Percentiles rank a stretch among this genome's conserved stretches.
Evolutionary conservation across 2,113 vertebrate genomes (phyloP).

Genomic region (Tretioscincus oriximinensis): DNA sequence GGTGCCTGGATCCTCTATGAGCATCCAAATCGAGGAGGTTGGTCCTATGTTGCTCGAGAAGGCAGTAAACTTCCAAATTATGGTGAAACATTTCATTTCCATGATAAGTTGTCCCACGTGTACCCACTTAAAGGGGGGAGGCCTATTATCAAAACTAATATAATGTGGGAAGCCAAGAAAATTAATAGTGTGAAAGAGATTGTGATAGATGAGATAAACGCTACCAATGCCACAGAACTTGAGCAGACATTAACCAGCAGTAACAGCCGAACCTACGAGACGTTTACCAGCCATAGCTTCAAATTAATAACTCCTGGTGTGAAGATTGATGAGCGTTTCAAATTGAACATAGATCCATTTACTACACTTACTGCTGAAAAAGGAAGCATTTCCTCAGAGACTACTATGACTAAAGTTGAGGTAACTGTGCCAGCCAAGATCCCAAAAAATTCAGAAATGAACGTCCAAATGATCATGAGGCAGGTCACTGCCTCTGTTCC

Average conservation of each 20-base stretch:
- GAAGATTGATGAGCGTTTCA: background rate
- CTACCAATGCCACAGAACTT: conserved; percentile 1
- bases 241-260: conserved; percentile 16
- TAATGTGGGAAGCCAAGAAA: conserved; percentile 14
- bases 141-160: background rate
- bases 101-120: background rate
- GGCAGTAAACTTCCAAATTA: conserved; percentile 7
- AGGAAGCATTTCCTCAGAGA: background rate
- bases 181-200: conserved; percentile 9
- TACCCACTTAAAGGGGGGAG: background rate
- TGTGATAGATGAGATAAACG: conserved; percentile 20
- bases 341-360: background rate
- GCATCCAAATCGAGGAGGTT: background rate
- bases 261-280: background rate
- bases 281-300: conserved; percentile 3
- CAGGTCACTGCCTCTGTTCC: background rate
- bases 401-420: background rate
- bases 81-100: background rate
- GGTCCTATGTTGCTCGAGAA: conserved; percentile 2
- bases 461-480: conserved; percentile 5
- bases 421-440: conserved; percentile 15
- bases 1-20: conserved; percentile 30
- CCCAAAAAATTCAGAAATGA: conserved; percentile 19
- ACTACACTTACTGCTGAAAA: conserved; percentile 7
- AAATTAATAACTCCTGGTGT: background rate